Base-by-base conservation (phyloP, 2,888 invertebrate genomes). In the Drosophila nr. medialis region DNA sequence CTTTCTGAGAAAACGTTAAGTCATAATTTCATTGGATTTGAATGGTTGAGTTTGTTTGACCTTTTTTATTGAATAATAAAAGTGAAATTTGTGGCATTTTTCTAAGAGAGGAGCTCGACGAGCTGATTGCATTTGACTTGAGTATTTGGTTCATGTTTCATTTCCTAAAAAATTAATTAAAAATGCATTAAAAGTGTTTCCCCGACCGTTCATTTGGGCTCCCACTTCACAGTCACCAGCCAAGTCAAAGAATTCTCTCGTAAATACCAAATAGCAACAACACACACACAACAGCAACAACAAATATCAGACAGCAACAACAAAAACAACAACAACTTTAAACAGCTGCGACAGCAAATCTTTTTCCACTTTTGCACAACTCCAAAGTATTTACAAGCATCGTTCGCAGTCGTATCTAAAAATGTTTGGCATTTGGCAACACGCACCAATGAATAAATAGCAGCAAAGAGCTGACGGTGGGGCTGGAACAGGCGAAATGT, bases 381-480 rank as follows among this genome's bases (percentile, higher is more conserved):
- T 86, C 86, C 74, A 88, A 85, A 88, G 89, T 85, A 88, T 85
- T 85, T 85, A 88, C 85, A 86, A 86, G 85, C 85, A 72, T 80
- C 86, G 77, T 81, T 87, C 80, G 89, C 79, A 86, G 81, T 86
- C 83, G 81, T 81, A 85, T 88, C 85, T 85, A 81, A 83, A 85
- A 85, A 85, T 85, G 86, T 85, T 88, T 85, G 85, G 85, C 85
- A 85, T 85, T 88, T 88, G 89, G 81, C 86, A 82, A 88, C 85
- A 86, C 86, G 89, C 85, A 85, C 86, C 85, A 86, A 79, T 88
- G 88, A 88, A 79, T 81, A 80, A 85, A 81, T 80, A 68, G 77
- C 71, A 67, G 63, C 8, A 15, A 38, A 27, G 42, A 56, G 34
- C 36, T 30, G 40, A 18, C n/a, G 30, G 45, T 24, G 29, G 29